Conservation (phyloP, 2,113 vertebrate species). For the Mesembrinibis cayennensis region DNA sequence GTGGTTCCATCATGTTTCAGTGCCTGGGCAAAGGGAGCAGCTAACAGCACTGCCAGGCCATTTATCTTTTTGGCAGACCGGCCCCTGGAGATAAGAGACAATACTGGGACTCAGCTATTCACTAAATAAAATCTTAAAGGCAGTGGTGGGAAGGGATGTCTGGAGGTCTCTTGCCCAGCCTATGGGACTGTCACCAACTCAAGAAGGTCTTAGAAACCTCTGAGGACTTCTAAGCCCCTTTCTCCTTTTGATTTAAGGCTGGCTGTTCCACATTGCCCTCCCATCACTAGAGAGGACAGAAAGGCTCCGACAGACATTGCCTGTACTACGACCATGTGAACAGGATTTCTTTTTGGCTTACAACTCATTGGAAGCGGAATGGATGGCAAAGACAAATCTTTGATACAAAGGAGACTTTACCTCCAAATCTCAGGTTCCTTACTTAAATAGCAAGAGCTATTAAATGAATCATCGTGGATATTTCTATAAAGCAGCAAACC, state of each 20-base stretch:
- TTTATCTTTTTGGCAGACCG: background rate
- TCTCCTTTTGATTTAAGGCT: background rate
- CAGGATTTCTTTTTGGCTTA: background rate
- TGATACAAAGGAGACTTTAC: background rate
- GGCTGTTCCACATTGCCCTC: background rate
- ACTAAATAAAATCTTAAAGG: background rate
- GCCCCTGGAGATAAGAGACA: background rate
- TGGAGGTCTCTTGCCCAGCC: background rate
- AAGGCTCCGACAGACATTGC: background rate
- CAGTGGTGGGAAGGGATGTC: background rate
- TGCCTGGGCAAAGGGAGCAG: background rate
- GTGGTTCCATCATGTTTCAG: background rate
- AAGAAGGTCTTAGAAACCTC: background rate
- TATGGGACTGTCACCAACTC: background rate
- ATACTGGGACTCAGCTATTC: background rate
- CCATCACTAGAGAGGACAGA: background rate
- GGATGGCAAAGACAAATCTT: background rate
- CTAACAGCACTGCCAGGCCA: background rate
- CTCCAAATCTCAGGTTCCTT: background rate
- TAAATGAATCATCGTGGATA: background rate
- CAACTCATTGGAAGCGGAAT: background rate
- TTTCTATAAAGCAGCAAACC: background rate
- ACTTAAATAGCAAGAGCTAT: background rate
- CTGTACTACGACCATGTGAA: accelerated
- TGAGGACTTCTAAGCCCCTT: background rate